Conservation (phyloP, 1,140 invertebrate species). For the Helicoverpa armigera region DNA sequence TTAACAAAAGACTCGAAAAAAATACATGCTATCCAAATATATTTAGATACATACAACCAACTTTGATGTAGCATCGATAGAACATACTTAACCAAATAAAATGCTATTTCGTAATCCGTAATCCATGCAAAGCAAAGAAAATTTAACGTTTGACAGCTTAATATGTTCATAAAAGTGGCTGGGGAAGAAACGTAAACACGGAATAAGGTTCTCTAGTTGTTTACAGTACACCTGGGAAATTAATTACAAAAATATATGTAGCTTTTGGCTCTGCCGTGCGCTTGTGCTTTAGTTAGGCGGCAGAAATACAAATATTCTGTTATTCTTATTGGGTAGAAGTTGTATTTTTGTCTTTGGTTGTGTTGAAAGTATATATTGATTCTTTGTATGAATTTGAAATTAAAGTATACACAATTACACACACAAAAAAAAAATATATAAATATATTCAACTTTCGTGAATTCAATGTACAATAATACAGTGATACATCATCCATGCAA, state of each 20-base stretch:
- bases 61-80: background rate
- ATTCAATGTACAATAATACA: too few relatives aligned
- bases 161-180: slow-evolving; percentile 51
- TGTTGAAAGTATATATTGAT: too few relatives aligned
- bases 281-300: slow-evolving; percentile 29
- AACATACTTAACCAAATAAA: background rate
- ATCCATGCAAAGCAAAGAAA: slow-evolving; percentile 40
- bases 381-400: too few relatives aligned
- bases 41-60: background rate
- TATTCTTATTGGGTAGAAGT: background rate
- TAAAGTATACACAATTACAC: too few relatives aligned
- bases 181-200: slow-evolving; percentile 47
- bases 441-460: too few relatives aligned
- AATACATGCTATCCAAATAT: too few relatives aligned
- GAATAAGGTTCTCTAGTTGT: slow-evolving; percentile 58
- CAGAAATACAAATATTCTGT: slow-evolving; percentile 32
- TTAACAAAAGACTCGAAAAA: too few relatives aligned
- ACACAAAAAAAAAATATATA: too few relatives aligned
- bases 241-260: slow-evolving; percentile 64
- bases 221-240: slow-evolving; percentile 70
- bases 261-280: slow-evolving; percentile 19
- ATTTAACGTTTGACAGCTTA: slow-evolving; percentile 51
- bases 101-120: background rate
- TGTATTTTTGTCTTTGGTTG: slow-evolving; percentile 1
- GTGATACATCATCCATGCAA: too few relatives aligned